phyloP scores from a whole-genome alignment of 92 coral and sea anemone genomes.

The Desmophyllum pertusum region DNA sequence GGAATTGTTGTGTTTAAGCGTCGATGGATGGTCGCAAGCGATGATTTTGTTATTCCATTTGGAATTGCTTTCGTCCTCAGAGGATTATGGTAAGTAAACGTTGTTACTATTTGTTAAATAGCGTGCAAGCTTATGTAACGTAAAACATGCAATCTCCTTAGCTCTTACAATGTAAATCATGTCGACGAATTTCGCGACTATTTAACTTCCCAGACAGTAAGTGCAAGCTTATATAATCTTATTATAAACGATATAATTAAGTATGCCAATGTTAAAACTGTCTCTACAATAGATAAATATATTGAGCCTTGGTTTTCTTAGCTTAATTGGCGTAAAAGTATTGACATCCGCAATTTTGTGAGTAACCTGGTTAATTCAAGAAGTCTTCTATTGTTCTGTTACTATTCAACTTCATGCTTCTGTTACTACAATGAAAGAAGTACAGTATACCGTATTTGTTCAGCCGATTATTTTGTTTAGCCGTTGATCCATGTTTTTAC shows the following conservation, averaged over 20 bases:
- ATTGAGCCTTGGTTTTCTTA: neutral
- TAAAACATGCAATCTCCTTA: neutral
- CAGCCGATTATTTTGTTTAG: neutral
- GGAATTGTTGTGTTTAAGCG: conserved; percentile 96
- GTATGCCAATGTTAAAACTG: neutral
- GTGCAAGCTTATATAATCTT: neutral
- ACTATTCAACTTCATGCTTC: neutral
- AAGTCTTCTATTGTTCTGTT: conserved; percentile 2
- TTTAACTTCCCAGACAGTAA: neutral
- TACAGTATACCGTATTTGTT: conserved; percentile 20
- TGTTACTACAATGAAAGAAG: conserved; percentile 10
- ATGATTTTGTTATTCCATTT: conserved; percentile 98
- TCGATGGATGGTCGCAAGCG: conserved; percentile 99
- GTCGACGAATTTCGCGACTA: neutral
- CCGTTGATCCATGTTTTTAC: neutral
- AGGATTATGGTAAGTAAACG: conserved; percentile 85
- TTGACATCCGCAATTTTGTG: conserved; percentile 1
- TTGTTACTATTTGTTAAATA: neutral
- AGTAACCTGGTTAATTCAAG: neutral
- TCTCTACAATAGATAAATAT: neutral
- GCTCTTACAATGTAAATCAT: neutral
- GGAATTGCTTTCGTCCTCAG: conserved; percentile 87
- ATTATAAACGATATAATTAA: conserved; percentile 30
- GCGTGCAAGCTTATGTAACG: neutral
- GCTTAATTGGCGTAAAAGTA: neutral